Conservation (phyloP, 1,140 invertebrate species). For the Calliphora vicina region DNA sequence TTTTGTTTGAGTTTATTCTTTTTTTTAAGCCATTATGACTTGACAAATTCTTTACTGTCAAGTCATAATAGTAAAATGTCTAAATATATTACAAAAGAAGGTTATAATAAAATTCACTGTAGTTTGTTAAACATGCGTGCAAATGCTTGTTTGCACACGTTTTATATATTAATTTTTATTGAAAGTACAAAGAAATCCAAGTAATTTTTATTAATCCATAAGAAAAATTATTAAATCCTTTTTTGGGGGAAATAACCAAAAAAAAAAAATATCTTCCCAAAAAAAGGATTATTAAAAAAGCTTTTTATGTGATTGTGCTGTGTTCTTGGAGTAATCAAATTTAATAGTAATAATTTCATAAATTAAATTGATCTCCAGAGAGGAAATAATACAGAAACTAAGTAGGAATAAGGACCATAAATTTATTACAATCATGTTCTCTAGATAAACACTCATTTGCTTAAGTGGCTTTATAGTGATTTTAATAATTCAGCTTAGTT, state of each 20-base stretch:
- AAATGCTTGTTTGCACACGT: background rate
- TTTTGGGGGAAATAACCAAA: too few relatives aligned
- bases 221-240: background rate
- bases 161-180: slow-evolving; percentile 33
- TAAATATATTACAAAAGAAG: slow-evolving; percentile 18
- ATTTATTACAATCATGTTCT: too few relatives aligned
- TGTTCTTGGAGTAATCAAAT: too few relatives aligned
- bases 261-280: too few relatives aligned
- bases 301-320: background rate
- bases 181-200: background rate
- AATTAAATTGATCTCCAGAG: too few relatives aligned
- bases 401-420: too few relatives aligned
- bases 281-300: slow-evolving; percentile 16
- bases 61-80: slow-evolving; percentile 33
- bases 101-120: slow-evolving; percentile 6
- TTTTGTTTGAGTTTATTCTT: background rate
- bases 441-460: too few relatives aligned
- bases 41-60: slow-evolving; percentile 33
- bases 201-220: background rate
- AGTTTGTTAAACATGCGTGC: background rate
- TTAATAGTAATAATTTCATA: too few relatives aligned
- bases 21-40: slow-evolving; percentile 18
- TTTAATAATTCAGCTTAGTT: too few relatives aligned
- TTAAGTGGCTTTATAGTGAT: too few relatives aligned
- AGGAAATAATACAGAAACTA: too few relatives aligned